Evolutionary conservation across 2,797 vertebrate species (phyloP).

Genomic region (Melanotaenia maccullochi): DNA sequence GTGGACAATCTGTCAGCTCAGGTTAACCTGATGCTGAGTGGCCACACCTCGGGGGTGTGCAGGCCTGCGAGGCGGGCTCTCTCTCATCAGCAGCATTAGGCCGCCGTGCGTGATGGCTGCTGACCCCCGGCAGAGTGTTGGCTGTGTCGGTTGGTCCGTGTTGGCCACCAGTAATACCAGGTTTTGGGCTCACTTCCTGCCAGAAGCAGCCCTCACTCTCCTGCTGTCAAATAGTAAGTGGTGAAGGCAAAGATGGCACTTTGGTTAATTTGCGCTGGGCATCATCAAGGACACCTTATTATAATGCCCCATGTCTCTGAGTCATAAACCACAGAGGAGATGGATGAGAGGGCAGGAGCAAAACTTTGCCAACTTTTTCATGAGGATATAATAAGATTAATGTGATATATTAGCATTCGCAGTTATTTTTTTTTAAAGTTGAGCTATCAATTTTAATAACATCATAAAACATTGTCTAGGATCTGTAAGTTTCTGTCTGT

Average conservation of each 20-base stretch:
- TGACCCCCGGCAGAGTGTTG: conserved; percentile 76
- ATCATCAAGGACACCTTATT: conserved; percentile 73
- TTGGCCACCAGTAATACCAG: conserved; percentile 55
- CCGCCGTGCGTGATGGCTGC: conserved; percentile 81
- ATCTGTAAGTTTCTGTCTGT: neutral
- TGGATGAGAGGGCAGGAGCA: conserved; percentile 23
- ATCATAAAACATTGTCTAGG: neutral
- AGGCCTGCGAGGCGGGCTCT: conserved; percentile 76
- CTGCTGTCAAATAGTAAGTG: conserved; percentile 65
- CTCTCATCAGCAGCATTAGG: conserved; percentile 89
- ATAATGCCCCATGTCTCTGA: conserved; percentile 61
- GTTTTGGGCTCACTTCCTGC: conserved; percentile 75
- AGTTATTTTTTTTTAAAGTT: neutral
- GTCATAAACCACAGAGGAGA: conserved; percentile 47
- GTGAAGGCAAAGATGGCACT: conserved; percentile 67
- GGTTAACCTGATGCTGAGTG: conserved; percentile 83
- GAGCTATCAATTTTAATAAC: fast-evolving
- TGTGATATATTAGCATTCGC: neutral
- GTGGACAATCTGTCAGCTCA: conserved; percentile 81
- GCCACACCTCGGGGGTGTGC: conserved; percentile 75
- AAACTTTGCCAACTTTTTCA: conserved; percentile 51
- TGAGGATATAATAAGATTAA: neutral
- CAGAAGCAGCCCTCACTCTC: conserved; percentile 77
- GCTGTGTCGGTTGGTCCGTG: conserved; percentile 50
- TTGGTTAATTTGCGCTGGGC: conserved; percentile 66